Evolutionary conservation across 2,113 vertebrate species (phyloP).

Genomic region (Triplophysa dalaica): DNA sequence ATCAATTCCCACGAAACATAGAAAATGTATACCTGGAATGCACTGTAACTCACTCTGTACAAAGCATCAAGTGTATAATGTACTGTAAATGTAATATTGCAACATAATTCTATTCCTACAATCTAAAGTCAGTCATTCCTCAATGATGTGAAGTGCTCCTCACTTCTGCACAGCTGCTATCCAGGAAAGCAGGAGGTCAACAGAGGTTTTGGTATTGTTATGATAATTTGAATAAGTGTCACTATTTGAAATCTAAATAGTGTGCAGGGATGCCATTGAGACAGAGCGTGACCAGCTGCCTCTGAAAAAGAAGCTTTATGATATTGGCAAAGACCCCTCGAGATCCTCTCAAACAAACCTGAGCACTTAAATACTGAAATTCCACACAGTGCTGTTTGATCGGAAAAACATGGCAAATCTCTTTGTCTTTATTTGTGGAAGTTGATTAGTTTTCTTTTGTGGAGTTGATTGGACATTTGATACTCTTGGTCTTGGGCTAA

Average conservation of each 20-base stretch:
- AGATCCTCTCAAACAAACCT: slow-evolving; percentile 7
- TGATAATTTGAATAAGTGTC: slow-evolving; percentile 55
- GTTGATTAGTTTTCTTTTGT: slow-evolving; percentile 69
- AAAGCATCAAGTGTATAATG: not conserved
- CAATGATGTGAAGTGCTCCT: slow-evolving; percentile 15
- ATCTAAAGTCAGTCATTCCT: not conserved
- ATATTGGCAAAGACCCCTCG: slow-evolving; percentile 6
- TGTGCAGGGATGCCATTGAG: slow-evolving; percentile 2
- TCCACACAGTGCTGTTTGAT: not conserved
- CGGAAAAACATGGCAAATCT: slow-evolving; percentile 43
- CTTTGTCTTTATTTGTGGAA: slow-evolving; percentile 49
- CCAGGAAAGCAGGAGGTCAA: slow-evolving; percentile 44
- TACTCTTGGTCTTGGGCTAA: slow-evolving; percentile 47
- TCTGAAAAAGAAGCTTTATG: slow-evolving; percentile 24
- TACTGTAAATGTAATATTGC: not conserved
- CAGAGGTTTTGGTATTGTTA: slow-evolving; percentile 52
- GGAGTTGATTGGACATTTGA: slow-evolving; percentile 59
- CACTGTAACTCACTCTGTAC: not conserved
- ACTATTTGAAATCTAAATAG: slow-evolving; percentile 54
- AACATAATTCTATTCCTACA: not conserved
- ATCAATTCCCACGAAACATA: too few relatives aligned
- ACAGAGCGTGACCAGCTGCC: slow-evolving; percentile 41
- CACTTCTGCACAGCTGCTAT: slow-evolving; percentile 53
- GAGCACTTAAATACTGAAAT: not conserved
- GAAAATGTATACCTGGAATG: not conserved